Percentiles rank a stretch among this genome's conserved stretches.
phyloP scores from a whole-genome alignment of 2,888 invertebrate species.

The Pyralis farinalis region DNA sequence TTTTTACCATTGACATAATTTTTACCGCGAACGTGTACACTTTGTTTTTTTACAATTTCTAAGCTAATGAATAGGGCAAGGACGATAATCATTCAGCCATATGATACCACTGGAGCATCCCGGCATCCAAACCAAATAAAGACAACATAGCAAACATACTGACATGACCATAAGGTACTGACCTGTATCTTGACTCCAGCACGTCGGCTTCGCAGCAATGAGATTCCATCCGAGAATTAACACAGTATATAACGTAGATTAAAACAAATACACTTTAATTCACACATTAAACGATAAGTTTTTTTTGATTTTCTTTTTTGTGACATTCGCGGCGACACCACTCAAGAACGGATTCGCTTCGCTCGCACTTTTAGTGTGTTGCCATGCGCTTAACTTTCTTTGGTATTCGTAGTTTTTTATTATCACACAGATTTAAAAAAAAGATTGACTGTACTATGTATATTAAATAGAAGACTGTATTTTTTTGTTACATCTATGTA shows the following conservation, averaged over 20 bases:
- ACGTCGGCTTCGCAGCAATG: conserved; percentile 31
- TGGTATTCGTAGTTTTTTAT: too few relatives aligned
- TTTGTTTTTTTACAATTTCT: not conserved
- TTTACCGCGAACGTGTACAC: not conserved
- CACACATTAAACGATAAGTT: conserved; percentile 61
- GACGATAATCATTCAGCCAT: conserved; percentile 38
- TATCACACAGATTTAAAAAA: too few relatives aligned
- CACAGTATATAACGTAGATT: conserved; percentile 48
- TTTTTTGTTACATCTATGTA: too few relatives aligned
- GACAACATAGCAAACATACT: conserved; percentile 53
- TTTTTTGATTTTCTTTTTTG: conserved; percentile 55
- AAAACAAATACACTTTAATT: conserved; percentile 57
- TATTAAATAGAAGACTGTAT: too few relatives aligned
- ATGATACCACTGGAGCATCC: conserved; percentile 55
- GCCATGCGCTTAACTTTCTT: too few relatives aligned
- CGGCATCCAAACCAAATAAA: conserved; percentile 74
- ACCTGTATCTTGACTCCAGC: conserved; percentile 51
- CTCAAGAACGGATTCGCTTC: conserved; percentile 34
- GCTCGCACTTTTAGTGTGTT: conserved; percentile 26
- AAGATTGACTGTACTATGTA: too few relatives aligned
- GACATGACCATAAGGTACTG: conserved; percentile 47
- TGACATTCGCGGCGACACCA: conserved; percentile 51
- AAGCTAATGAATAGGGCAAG: conserved; percentile 11
- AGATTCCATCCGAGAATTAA: conserved; percentile 51
- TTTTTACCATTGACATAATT: not conserved